phyloP scores from a whole-genome alignment of 2,888 invertebrate species.

The Leptothorax acervorum region DNA sequence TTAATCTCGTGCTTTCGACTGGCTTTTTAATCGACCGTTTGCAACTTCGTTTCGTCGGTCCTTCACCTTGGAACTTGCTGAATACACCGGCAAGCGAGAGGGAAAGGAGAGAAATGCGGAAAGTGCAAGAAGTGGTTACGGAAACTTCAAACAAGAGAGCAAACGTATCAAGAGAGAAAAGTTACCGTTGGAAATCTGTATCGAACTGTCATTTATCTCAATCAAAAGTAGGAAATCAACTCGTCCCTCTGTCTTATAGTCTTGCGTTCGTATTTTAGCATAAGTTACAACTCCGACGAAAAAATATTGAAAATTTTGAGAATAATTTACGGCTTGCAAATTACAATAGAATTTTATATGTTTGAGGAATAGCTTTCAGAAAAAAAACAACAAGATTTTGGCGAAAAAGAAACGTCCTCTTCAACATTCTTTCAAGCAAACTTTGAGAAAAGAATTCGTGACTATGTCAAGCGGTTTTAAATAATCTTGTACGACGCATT shows the following conservation, averaged over 20 bases:
- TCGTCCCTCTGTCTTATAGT: background rate
- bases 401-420: background rate
- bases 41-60: slow-evolving; percentile 23
- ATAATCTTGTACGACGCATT: no score
- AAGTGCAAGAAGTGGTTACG: background rate
- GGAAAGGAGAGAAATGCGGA: slow-evolving; percentile 21
- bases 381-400: background rate
- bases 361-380: background rate
- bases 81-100: slow-evolving; percentile 16
- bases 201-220: background rate
- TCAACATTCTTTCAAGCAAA: background rate
- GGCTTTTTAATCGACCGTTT: slow-evolving; percentile 26
- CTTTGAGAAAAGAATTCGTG: background rate
- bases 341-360: background rate
- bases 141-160: background rate
- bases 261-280: background rate
- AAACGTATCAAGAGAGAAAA: background rate
- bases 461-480: no score
- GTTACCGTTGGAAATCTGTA: background rate
- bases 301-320: background rate
- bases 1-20: slow-evolving; percentile 64
- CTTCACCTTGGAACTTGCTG: slow-evolving; percentile 14
- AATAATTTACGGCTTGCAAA: background rate
- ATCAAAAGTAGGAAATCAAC: background rate
- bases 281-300: background rate